Conservation (phyloP, 2,888 invertebrate species). For the Acleris laterana region DNA sequence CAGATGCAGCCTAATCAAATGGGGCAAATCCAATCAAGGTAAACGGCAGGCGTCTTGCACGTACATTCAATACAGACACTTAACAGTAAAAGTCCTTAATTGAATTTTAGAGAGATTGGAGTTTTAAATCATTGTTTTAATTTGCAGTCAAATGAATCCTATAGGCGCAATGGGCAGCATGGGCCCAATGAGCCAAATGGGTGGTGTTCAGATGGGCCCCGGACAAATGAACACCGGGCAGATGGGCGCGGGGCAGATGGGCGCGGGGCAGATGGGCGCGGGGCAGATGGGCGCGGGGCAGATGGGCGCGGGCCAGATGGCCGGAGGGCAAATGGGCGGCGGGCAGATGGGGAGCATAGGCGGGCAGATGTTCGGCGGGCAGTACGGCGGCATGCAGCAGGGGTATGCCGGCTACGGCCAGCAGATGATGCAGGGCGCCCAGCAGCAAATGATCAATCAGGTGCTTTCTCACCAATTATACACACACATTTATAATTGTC, state of each 20-base stretch:
- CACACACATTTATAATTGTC: too few relatives aligned
- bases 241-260: constrained; percentile 52
- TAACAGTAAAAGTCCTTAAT: too few relatives aligned
- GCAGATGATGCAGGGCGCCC: constrained; percentile 81
- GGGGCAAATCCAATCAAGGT: constrained; percentile 77
- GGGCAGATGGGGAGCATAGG: constrained; percentile 77
- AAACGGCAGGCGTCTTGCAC: constrained; percentile 41
- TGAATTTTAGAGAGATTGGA: too few relatives aligned
- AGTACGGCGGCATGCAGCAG: constrained; percentile 87
- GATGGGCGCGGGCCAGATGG: constrained; percentile 83
- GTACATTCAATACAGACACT: too few relatives aligned
- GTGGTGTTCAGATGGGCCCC: constrained; percentile 61
- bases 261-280: constrained; percentile 65
- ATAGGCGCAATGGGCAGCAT: constrained; percentile 76
- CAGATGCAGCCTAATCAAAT: constrained; percentile 80
- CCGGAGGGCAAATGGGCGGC: constrained; percentile 84
- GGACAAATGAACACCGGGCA: constrained; percentile 44
- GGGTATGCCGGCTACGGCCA: constrained; percentile 75
- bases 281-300: constrained; percentile 70
- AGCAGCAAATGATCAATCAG: constrained; percentile 82
- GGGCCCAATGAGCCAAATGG: constrained; percentile 73
- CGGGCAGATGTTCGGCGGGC: constrained; percentile 84
- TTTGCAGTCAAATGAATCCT: constrained; percentile 76
- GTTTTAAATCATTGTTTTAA: not conserved
- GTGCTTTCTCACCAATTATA: constrained; percentile 44